Evolutionary conservation across 2,797 vertebrate species (phyloP), one percentile per base, ranked within the genome.

Genomic region (Mus minutoides): DNA sequence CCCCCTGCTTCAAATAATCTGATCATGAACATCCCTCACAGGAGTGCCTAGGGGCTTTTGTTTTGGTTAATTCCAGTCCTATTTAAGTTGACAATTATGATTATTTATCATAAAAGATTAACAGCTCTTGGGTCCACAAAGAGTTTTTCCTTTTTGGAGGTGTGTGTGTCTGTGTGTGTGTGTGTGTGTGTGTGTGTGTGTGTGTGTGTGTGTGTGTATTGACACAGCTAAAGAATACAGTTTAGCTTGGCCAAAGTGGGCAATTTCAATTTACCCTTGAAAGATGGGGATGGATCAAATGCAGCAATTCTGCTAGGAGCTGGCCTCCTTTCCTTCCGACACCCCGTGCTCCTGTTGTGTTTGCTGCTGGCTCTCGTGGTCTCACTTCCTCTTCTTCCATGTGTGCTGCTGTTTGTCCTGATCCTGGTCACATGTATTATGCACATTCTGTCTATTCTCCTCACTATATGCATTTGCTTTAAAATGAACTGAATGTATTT

Each of bases 391-490:
- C 73, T 49, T 46, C 58, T 9, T 34, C 60, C 54, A 26, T 91
- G 64, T 56, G 4, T 75, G 37, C 83, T 90, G 24, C 56, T 94
- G 14, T 19, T 54, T 87, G 8, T 7, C 17, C 40, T 93, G 34
- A 46, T 88, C 60, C 52, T 64, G 34, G 2, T 71, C 26, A 17
- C 43, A 40, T 58, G 83, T 92, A 77, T 85, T 76, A 29, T 64
- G n/a, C 24, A 83, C 0, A 46, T 94, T 87, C 17, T 40, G n/a
- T 78, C 37, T 88, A 17, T 67, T 78, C 77, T 94, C 34, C 91
- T 77, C 75, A 77, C n/a, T 56, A 21, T 93, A 6, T 17, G 1
- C 82, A 24, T 77, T 87, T 93, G 86, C 64, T 94, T 92, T 24
- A 71, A 95, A 85, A 64, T 60, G n/a, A 95, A 8, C 26, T 93